Evolutionary conservation across 2,888 invertebrate genomes (phyloP), one percentile per base, ranked within the genome.

Genomic region (Scelioninae gen. 1): DNA sequence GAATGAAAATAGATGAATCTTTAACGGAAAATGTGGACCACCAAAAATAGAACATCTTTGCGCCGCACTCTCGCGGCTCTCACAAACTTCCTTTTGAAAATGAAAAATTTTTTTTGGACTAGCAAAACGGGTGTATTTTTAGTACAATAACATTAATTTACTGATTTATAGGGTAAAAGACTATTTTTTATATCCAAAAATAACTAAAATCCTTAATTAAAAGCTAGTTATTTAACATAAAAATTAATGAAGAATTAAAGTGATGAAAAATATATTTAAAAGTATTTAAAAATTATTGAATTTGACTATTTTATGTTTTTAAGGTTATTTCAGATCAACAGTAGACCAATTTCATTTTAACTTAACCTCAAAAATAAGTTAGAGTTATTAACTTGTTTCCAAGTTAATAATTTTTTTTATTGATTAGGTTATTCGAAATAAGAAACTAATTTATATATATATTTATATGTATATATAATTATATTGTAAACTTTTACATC

Each of bases 401-500:
- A 23, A 23, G 4, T 23, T 23, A 1, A 23, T 38, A 38, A 47
- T 0, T 47, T n/a, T 47, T 47, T 47, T 47, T 15, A 45, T 45
- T n/a, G 45, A 34, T 23, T 23, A 23, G 65, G 43, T 16, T 31
- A 60, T 11, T 11, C 6, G 8, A 63, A 65, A 51, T 66, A 15
- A 53, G 10, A 38, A 40, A 65, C 13, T 31, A 43, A 43, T 7
- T 62, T 63, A 13, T 45, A 23, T 23, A 23, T 84, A 77, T n/a
- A n/a, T n/a, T n/a, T n/a, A 82, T 84, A 77, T 86, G 79, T 86
- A 82, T 87, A 82, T 88, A 85, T 85, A 87, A 87, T 86, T 87
- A 85, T 88, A 86, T 89, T 86, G 86, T 87, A 87, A 85, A 83
- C 86, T 85, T 84, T 87, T 87, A 87, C 87, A 88, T 87, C 87